Conservation (phyloP, 2,797 vertebrate genomes). For the Lepidocolaptes lacrymiger region DNA sequence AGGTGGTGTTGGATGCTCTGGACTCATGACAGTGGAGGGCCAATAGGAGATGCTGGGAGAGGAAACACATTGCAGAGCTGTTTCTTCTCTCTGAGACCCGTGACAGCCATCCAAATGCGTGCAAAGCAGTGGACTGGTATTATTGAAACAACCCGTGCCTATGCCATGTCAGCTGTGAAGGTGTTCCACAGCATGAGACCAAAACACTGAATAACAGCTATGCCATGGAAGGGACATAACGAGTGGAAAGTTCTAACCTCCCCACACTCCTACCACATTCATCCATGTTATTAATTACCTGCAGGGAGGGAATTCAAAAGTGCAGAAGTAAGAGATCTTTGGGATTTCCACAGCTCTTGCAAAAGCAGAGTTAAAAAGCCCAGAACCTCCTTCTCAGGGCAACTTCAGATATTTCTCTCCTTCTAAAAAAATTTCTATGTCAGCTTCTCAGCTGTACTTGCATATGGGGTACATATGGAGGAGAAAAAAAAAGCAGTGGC, state of each 20-base stretch:
- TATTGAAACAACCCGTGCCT: not conserved
- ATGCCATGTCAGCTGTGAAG: rapidly evolving
- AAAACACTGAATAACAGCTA: not conserved
- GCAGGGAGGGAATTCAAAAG: not conserved
- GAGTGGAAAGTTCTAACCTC: not conserved
- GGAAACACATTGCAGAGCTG: not conserved
- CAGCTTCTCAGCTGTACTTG: slow-evolving; percentile 43
- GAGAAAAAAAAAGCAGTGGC: not conserved
- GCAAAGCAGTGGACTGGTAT: not conserved
- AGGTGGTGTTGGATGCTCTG: not conserved
- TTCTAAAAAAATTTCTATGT: not conserved
- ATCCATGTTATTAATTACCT: not conserved
- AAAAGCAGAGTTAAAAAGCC: not conserved
- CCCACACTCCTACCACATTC: not conserved
- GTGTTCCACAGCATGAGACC: not conserved
- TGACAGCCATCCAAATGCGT: not conserved
- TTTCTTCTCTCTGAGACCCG: not conserved
- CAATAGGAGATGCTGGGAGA: not conserved
- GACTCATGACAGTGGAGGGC: not conserved
- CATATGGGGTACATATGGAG: slow-evolving; percentile 62
- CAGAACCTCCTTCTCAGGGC: not conserved
- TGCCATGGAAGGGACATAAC: not conserved
- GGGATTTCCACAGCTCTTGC: not conserved
- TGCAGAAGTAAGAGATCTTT: not conserved
- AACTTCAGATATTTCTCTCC: not conserved